Conservation (phyloP, 64 coral and sea anemone species). For the Cladopsammia gracilis region DNA sequence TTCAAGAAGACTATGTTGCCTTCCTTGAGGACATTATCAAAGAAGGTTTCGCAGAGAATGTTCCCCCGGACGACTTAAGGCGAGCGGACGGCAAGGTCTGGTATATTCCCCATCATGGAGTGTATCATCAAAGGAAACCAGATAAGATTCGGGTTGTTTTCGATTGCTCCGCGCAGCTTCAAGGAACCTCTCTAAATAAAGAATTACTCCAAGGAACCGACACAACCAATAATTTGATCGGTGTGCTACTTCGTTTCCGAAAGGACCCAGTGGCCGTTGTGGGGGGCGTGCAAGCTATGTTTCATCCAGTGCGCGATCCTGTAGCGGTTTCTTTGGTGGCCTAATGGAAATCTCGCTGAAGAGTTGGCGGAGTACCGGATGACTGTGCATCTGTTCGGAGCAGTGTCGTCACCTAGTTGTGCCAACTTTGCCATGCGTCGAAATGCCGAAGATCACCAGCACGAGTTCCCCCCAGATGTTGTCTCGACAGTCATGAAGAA, state of each 20-base stretch:
- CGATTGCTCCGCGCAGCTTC: not conserved
- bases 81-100: not conserved
- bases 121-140: not conserved
- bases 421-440: no score
- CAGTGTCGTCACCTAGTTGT: no score
- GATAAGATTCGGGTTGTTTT: not conserved
- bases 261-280: slow-evolving; percentile 12
- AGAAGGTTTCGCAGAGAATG: slow-evolving; percentile 13
- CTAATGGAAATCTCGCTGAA: slow-evolving; percentile 31
- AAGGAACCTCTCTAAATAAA: slow-evolving; percentile 5
- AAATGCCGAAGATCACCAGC: no score
- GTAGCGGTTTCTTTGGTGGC: slow-evolving; percentile 60
- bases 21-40: slow-evolving; percentile 3
- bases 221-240: no score
- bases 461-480: not conserved
- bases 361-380: slow-evolving; percentile 39
- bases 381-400: no score
- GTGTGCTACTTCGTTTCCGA: slow-evolving; percentile 13
- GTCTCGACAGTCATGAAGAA: slow-evolving; percentile 15
- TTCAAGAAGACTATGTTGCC: not conserved
- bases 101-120: slow-evolving; percentile 35
- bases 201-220: not conserved
- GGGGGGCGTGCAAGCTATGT: not conserved
- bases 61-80: not conserved
- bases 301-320: no score